Base-by-base conservation (phyloP, 1,140 invertebrate species). In the Bombus breviceps region DNA sequence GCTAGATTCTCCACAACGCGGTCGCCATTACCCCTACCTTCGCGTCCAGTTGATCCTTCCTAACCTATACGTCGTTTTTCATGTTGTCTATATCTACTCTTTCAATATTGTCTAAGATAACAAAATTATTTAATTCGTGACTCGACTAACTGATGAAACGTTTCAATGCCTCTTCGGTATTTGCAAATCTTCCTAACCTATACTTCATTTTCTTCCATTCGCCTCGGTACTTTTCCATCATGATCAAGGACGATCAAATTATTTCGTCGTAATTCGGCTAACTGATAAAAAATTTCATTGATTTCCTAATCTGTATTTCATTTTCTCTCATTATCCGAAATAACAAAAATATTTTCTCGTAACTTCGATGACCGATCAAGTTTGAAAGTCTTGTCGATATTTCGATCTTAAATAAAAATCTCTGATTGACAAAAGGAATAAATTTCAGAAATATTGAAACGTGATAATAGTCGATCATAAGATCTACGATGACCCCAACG, bases 1-100 rank as follows among this genome's bases (percentile, higher is more conserved):
- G 88, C 91, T 88, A 90, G 90, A 89, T 92, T 86, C 88, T 89
- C 88, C 86, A 91, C 89, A 81, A 83, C 85, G 88, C 89, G 86
- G 87, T 86, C 90, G 87, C 90, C 88, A 88, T 88, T 92, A 87
- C 88, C 84, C 88, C 81, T 88, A 91, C 89, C 86, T 77, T 87
- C 89, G 43, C 47, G 86, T 83, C 75, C 71, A 71, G 73, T 62
- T 41, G 68, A 39, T 43, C 73, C 2, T 64, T 77, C 39, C 41
- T 43, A 37, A 41, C 53, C 41, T 53, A 22, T 69, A 41, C 28
- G 1, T 59, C 8, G 47, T 15, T 13, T 28, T 25, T 15, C 28
- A n/a, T 28, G 4, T 13, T n/a, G 4, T 62, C 28, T 39, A 25
- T 37, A 22, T 28, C 18, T 47, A 12, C 59, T 62, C 34, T 47